These are phyloP conservation scores for Meloe dianella DNA, from an alignment of 2,888 invertebrate species.

Conservation along the genomic window DNA sequence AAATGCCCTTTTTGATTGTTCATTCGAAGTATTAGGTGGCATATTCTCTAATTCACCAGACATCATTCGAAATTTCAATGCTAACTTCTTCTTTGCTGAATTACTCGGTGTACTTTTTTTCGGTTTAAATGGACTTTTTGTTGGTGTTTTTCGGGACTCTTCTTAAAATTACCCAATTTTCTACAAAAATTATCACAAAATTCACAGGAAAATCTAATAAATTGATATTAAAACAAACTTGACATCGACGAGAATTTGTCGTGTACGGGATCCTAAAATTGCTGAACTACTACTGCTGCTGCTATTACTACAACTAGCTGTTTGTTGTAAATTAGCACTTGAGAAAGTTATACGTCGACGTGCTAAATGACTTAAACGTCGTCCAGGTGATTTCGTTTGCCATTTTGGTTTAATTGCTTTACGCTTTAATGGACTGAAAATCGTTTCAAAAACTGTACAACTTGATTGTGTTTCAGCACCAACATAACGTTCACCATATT, in stretches of 20 bases:
- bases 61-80: conserved; percentile 46
- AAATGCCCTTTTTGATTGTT: conserved; percentile 24
- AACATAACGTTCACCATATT: conserved; percentile 73
- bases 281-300: conserved; percentile 53
- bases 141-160: conserved; percentile 54
- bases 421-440: conserved; percentile 67
- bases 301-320: conserved; percentile 20
- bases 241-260: conserved; percentile 70
- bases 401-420: conserved; percentile 61
- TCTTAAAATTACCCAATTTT: conserved; percentile 55
- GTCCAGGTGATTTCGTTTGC: conserved; percentile 72
- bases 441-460: conserved; percentile 66
- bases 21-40: conserved; percentile 36
- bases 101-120: conserved; percentile 69
- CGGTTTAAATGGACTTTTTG: conserved; percentile 60
- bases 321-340: conserved; percentile 67
- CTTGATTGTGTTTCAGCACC: conserved; percentile 77
- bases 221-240: conserved; percentile 60
- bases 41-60: conserved; percentile 47
- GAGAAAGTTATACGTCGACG: conserved; percentile 78
- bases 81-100: conserved; percentile 67
- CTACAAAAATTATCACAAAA: conserved; percentile 45
- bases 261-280: conserved; percentile 53
- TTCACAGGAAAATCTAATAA: background rate
- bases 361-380: conserved; percentile 78